Evolutionary conservation across 2,888 invertebrate species (phyloP), one percentile per base, ranked within the genome.

Genomic region (Tineola bisselliella): DNA sequence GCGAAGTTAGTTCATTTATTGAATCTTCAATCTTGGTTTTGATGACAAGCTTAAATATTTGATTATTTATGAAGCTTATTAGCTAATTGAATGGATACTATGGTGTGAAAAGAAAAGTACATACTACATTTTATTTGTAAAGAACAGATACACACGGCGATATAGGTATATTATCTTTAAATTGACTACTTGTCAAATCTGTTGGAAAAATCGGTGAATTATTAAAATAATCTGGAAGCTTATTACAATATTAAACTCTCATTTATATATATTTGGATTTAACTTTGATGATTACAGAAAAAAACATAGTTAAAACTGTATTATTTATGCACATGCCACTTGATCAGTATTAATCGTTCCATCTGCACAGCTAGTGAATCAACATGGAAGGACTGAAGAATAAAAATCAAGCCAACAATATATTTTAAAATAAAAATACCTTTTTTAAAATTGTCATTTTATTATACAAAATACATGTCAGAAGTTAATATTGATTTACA

Each of bases 21-120:
- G n/a, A n/a, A 25, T 6, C 38, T 38, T 38, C 1, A 2, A 3
- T 38, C 38, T 38, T 10, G 38, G 38, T 38, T 31, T 31, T 38
- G n/a, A 38, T 38, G 10, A 6, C 11, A 12, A n/a, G 10, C 10
- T 12, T 12, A 12, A 38, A 6, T 10, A 12, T 38, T 38, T 10
- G 11, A 10, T 38, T 38, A 12, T 38, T 6, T 6, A 38, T 12
- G 3, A 3, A 38, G 3, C 3, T 5, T 48, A 48, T 48, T 17
- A 15, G 48, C 48, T 48, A 17, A 48, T 48, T 48, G 62, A 63
- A 65, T 64, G 63, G 65, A 63, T 66, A 64, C 64, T 66, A 64
- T 58, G 18, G 10, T 60, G 54, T 38, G 59, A 38, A 38, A 38
- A 12, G 38, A 38, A 38, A 38, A n/a, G 38, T 1, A 38, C 38